Conservation (phyloP, 2,797 vertebrate genomes). For the Brachyalestes nurse region DNA sequence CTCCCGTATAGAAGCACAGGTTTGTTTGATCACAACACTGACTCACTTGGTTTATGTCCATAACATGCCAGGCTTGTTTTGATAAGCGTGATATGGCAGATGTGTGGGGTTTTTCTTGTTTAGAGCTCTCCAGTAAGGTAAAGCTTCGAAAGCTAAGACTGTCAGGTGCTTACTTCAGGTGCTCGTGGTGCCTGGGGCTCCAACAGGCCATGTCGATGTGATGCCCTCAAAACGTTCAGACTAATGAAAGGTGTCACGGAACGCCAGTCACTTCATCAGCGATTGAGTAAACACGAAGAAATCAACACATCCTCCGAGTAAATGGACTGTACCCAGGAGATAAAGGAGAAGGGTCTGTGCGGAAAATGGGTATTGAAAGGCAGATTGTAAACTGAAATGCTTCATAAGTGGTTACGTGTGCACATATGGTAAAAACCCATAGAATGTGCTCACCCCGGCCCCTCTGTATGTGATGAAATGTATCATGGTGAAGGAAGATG, state of each 20-base stretch:
- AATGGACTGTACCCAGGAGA: neutral
- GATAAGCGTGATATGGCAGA: conserved; percentile 21
- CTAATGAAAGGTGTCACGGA: neutral
- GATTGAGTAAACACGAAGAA: neutral
- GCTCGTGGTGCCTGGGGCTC: neutral
- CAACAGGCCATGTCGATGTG: neutral
- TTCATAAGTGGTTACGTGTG: neutral
- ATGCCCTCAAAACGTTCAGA: neutral
- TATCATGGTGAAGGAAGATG: neutral
- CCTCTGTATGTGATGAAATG: neutral
- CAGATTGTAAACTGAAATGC: conserved; percentile 4
- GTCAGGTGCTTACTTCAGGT: conserved; percentile 18
- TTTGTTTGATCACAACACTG: conserved; percentile 32
- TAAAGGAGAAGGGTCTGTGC: neutral
- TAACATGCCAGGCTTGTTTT: conserved; percentile 30
- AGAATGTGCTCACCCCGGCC: neutral
- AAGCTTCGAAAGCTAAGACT: neutral
- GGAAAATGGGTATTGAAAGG: neutral
- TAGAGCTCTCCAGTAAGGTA: neutral
- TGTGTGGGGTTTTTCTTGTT: neutral
- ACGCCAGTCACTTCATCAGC: conserved; percentile 5
- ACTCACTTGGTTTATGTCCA: conserved; percentile 27
- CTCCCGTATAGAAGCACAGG: conserved; percentile 21
- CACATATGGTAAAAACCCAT: conserved; percentile 1
- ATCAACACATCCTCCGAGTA: neutral